phyloP scores from a whole-genome alignment of 2,888 invertebrate species.

The Dicyrtomina minuta region DNA sequence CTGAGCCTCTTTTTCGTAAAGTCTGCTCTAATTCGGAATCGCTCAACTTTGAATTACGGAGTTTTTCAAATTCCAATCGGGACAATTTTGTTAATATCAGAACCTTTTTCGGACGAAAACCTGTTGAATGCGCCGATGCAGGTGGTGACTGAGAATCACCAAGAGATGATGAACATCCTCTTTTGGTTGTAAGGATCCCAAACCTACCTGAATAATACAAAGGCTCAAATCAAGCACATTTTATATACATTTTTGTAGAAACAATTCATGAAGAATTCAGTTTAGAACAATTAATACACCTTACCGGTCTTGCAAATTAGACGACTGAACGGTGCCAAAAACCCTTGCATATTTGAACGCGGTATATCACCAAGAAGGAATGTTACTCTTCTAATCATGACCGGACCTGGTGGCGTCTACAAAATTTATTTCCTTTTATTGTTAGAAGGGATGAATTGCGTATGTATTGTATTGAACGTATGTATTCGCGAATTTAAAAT shows the following conservation, averaged over 20 bases:
- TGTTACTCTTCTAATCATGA: too few relatives aligned
- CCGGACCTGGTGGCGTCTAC: neutral
- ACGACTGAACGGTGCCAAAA: neutral
- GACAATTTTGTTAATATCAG: constrained; percentile 89
- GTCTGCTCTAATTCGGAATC: constrained; percentile 68
- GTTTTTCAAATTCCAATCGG: constrained; percentile 82
- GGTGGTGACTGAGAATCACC: neutral
- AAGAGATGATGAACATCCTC: constrained; percentile 26
- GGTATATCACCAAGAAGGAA: too few relatives aligned
- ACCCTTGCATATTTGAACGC: neutral
- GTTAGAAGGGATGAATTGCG: neutral
- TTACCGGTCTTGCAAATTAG: neutral
- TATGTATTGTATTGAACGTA: too few relatives aligned
- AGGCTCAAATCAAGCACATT: neutral
- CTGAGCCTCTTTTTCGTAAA: constrained; percentile 77
- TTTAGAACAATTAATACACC: neutral
- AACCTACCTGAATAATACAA: neutral
- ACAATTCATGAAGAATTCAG: neutral
- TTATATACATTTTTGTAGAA: neutral
- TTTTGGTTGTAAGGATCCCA: constrained; percentile 3
- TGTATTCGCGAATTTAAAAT: too few relatives aligned
- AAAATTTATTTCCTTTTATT: neutral
- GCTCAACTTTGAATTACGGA: constrained; percentile 67
- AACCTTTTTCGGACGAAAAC: constrained; percentile 58
- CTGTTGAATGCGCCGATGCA: too few relatives aligned